phyloP scores from a whole-genome alignment of 2,888 invertebrate species.

The Brachypterus glaber region DNA sequence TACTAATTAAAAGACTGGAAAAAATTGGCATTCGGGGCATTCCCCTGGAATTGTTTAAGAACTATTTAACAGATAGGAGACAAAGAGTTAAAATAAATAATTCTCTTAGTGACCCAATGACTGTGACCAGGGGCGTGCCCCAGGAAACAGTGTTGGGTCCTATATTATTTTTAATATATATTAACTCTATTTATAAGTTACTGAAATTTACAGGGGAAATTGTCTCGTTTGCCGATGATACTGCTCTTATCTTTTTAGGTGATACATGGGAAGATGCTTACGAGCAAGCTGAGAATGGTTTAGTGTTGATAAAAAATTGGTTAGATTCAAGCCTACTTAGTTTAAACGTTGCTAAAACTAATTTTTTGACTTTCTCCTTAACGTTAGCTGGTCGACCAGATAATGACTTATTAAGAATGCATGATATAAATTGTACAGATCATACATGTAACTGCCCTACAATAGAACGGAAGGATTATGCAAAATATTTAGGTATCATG shows the following conservation, averaged over 20 bases:
- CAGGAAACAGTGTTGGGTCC: background rate
- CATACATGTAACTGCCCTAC: no score
- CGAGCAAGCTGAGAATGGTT: no score
- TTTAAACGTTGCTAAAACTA: background rate
- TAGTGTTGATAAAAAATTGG: no score
- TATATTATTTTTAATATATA: no score
- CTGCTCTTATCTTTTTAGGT: background rate
- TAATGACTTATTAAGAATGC: no score
- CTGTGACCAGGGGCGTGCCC: background rate
- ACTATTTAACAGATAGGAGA: background rate
- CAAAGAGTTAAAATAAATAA: no score
- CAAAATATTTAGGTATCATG: background rate
- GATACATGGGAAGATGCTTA: no score
- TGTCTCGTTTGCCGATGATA: background rate
- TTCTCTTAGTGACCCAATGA: background rate
- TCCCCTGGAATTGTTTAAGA: background rate
- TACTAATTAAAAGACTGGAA: background rate
- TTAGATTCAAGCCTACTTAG: no score
- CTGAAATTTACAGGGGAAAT: no score
- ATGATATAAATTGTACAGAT: no score
- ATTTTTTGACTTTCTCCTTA: background rate
- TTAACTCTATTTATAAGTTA: no score
- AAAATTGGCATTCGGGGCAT: background rate
- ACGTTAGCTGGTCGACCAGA: background rate
- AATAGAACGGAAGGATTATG: background rate